These are phyloP conservation scores for Oxycera nigricornis DNA, from an alignment of 2,888 invertebrate genomes.

Conservation along the genomic window DNA sequence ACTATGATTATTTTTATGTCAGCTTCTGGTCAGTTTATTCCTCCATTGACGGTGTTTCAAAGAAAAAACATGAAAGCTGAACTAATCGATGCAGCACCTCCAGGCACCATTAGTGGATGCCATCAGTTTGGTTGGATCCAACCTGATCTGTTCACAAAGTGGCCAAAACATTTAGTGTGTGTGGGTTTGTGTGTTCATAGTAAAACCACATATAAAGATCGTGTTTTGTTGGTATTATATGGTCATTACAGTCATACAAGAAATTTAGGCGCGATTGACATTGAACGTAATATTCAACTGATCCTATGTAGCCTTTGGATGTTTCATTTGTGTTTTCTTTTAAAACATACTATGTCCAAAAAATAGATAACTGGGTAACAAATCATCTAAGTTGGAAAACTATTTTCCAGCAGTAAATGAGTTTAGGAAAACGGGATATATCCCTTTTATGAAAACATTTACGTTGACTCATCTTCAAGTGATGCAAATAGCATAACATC, in stretches of 20 bases:
- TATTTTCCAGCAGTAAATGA: too few species aligned
- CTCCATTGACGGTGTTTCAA: slow-evolving; percentile 53
- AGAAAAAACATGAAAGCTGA: slow-evolving; percentile 51
- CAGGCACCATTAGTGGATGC: slow-evolving; percentile 51
- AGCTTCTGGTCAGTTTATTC: slow-evolving; percentile 51
- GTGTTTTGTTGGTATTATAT: slow-evolving; percentile 50
- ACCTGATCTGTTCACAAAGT: slow-evolving; percentile 52
- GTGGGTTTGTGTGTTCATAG: slow-evolving; percentile 42
- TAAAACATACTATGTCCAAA: too few species aligned
- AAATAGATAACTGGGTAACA: too few species aligned
- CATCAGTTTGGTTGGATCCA: slow-evolving; percentile 56
- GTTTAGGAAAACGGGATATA: too few species aligned
- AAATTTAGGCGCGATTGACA: slow-evolving; percentile 50
- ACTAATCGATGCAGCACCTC: slow-evolving; percentile 52
- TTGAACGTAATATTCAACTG: slow-evolving; percentile 49
- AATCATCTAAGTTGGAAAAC: too few species aligned
- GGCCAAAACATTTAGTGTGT: slow-evolving; percentile 56
- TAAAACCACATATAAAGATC: slow-evolving; percentile 49
- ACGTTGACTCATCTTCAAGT: too few species aligned
- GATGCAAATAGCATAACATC: too few species aligned
- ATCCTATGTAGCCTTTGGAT: too few species aligned
- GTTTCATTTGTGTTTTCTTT: too few species aligned
- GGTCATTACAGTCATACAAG: slow-evolving; percentile 51
- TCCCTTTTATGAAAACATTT: too few species aligned
- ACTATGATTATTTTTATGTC: slow-evolving; percentile 52